A percentile compares a stretch with the other conserved stretches of the same genome.
Conservation (phyloP, 1,140 invertebrate species). For the Drosophila kanapiae region DNA sequence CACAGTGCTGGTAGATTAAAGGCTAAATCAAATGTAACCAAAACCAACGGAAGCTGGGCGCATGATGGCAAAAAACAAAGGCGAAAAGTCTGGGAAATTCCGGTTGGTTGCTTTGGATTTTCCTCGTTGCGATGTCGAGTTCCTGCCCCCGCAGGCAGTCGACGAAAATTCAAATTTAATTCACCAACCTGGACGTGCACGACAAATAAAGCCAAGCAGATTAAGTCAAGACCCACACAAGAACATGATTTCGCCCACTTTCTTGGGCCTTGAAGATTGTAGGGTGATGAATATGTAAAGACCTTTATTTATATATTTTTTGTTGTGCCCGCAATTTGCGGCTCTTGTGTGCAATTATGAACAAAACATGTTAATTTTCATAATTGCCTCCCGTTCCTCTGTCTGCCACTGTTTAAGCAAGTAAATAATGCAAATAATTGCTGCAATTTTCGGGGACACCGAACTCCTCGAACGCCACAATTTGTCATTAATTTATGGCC, state of each 20-base stretch:
- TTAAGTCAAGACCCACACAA: conserved; percentile 21
- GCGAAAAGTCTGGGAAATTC: conserved; percentile 34
- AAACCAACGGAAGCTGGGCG: not conserved
- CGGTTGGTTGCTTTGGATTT: conserved; percentile 30
- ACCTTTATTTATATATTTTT: not conserved
- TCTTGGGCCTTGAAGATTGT: conserved; percentile 15
- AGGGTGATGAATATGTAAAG: conserved; percentile 54
- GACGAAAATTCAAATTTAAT: conserved; percentile 69
- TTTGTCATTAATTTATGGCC: conserved; percentile 72
- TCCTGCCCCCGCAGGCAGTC: conserved; percentile 50
- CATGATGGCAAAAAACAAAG: conserved; percentile 18
- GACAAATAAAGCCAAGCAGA: conserved; percentile 42
- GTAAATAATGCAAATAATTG: conserved; percentile 67
- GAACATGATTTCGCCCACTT: conserved; percentile 12
- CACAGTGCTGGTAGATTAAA: conserved; percentile 53
- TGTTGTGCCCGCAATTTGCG: conserved; percentile 12
- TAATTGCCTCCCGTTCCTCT: conserved; percentile 36
- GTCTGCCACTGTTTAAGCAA: conserved; percentile 14
- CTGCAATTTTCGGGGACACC: conserved; percentile 54
- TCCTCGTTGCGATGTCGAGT: conserved; percentile 5
- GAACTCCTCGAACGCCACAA: conserved; percentile 36
- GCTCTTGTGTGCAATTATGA: conserved; percentile 29
- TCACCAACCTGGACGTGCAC: conserved; percentile 45
- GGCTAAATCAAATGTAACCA: conserved; percentile 57
- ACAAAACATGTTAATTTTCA: conserved; percentile 53